A percentile compares a stretch with the other conserved stretches of the same genome.
These are phyloP conservation scores for Chlorodrepanis virens DNA, from an alignment of 2,113 vertebrate genomes.

Conservation along the genomic window DNA sequence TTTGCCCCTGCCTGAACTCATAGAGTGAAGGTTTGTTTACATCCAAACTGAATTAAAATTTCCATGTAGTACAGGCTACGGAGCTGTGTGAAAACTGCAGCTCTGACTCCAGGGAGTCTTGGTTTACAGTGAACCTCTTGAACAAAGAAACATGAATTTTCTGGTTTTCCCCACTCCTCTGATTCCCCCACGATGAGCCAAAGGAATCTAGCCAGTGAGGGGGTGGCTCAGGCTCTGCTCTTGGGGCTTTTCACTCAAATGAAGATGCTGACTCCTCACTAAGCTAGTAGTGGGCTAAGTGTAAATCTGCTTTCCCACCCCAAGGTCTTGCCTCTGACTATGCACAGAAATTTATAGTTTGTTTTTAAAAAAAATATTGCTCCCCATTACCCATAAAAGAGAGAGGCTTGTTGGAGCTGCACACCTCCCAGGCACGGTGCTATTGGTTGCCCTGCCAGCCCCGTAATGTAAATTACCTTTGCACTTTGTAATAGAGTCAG, in stretches of 20 bases:
- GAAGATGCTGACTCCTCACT: neutral
- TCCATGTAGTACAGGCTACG: neutral
- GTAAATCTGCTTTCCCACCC: conserved; percentile 21
- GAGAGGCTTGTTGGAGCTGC: conserved; percentile 16
- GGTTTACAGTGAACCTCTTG: conserved; percentile 1
- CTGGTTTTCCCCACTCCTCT: neutral
- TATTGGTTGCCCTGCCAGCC: conserved; percentile 39
- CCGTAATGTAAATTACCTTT: conserved; percentile 69
- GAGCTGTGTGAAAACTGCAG: conserved; percentile 8
- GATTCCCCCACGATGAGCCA: neutral
- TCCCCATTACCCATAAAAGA: conserved; percentile 47
- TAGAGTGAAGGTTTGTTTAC: conserved; percentile 53
- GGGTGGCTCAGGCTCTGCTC: neutral
- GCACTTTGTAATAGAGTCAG: conserved; percentile 78
- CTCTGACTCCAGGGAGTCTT: conserved; percentile 21
- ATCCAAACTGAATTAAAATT: conserved; percentile 29
- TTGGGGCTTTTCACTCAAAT: neutral
- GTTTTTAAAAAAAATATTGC: conserved; percentile 28
- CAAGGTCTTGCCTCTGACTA: neutral
- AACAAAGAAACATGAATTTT: conserved; percentile 31
- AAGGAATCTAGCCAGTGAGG: neutral
- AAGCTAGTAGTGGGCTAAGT: neutral
- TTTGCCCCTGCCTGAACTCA: conserved; percentile 49
- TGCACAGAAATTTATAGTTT: conserved; percentile 46
- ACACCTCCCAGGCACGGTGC: neutral